Percentiles rank a stretch among this genome's conserved stretches.
phyloP scores from a whole-genome alignment of 2,113 vertebrate species.

The Chloropsis hardwickii region DNA sequence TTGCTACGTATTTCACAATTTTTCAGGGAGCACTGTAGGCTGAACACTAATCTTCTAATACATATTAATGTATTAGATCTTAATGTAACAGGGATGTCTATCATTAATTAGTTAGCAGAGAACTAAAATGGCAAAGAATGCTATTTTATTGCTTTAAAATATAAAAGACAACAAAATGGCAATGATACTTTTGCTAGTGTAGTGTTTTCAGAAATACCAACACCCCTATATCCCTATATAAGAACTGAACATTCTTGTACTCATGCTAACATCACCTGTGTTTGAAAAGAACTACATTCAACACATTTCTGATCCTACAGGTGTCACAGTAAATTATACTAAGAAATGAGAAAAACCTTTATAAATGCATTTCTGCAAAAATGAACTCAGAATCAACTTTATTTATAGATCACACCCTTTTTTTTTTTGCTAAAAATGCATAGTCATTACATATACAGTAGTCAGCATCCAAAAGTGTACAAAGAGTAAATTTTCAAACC shows the following conservation, averaged over 20 bases:
- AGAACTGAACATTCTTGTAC: background rate
- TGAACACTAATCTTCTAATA: background rate
- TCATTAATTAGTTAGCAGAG: background rate
- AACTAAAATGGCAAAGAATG: background rate
- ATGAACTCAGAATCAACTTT: slow-evolving; percentile 70
- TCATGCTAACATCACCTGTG: background rate
- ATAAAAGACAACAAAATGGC: background rate
- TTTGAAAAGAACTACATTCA: background rate
- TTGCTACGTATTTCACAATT: background rate
- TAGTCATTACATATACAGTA: slow-evolving; percentile 70
- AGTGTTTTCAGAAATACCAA: background rate
- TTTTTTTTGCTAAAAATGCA: slow-evolving; percentile 70
- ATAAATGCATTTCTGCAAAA: slow-evolving; percentile 59
- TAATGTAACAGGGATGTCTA: background rate
- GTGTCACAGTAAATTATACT: background rate
- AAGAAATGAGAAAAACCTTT: background rate
- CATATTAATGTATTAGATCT: background rate
- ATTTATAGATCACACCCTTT: slow-evolving; percentile 67
- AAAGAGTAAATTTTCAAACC: slow-evolving; percentile 58
- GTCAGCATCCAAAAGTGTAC: slow-evolving; percentile 66
- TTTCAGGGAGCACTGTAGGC: background rate
- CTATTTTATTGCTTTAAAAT: background rate
- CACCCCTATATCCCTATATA: background rate
- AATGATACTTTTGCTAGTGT: background rate
- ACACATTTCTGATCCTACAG: background rate